Percentiles rank a stretch among this genome's conserved stretches.
phyloP scores from a whole-genome alignment of 2,888 invertebrate species.

The Emmelina monodactyla region DNA sequence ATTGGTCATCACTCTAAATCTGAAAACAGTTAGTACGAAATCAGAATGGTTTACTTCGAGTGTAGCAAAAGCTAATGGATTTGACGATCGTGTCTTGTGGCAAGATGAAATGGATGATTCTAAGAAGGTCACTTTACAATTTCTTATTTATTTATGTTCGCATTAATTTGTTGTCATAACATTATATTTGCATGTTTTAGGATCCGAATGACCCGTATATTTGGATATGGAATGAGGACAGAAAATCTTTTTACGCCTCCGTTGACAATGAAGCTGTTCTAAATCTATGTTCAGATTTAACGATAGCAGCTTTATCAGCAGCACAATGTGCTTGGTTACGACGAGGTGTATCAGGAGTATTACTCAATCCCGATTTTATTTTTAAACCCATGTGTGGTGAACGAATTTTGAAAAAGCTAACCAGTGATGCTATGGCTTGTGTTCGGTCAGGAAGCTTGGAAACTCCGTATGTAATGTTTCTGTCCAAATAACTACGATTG shows the following conservation, averaged over 20 bases:
- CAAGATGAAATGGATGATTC: slow-evolving; percentile 25
- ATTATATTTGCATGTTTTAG: neutral
- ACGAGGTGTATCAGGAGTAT: slow-evolving; percentile 36
- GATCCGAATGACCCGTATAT: slow-evolving; percentile 1
- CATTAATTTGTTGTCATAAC: neutral
- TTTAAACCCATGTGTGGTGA: slow-evolving; percentile 28
- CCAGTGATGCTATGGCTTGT: slow-evolving; percentile 36
- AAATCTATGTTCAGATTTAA: slow-evolving; percentile 40
- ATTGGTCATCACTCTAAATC: slow-evolving; percentile 36
- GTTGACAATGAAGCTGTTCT: slow-evolving; percentile 31
- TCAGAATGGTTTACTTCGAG: slow-evolving; percentile 82
- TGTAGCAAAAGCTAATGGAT: slow-evolving; percentile 59
- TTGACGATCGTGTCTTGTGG: slow-evolving; percentile 81
- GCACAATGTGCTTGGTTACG: slow-evolving; percentile 44
- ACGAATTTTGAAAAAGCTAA: slow-evolving; percentile 32
- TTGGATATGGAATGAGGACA: slow-evolving; percentile 36
- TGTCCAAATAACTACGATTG: too few relatives aligned
- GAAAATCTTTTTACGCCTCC: slow-evolving; percentile 31
- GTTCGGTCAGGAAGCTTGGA: slow-evolving; percentile 31
- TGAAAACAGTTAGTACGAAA: slow-evolving; percentile 67
- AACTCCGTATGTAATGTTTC: slow-evolving; percentile 47
- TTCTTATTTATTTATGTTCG: neutral
- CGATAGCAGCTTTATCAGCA: slow-evolving; percentile 28
- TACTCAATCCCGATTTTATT: slow-evolving; percentile 36
- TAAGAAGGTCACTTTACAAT: neutral